These are phyloP conservation scores for Aleiodes sp. DNA, from an alignment of 1,140 invertebrate species.

Conservation along the genomic window DNA sequence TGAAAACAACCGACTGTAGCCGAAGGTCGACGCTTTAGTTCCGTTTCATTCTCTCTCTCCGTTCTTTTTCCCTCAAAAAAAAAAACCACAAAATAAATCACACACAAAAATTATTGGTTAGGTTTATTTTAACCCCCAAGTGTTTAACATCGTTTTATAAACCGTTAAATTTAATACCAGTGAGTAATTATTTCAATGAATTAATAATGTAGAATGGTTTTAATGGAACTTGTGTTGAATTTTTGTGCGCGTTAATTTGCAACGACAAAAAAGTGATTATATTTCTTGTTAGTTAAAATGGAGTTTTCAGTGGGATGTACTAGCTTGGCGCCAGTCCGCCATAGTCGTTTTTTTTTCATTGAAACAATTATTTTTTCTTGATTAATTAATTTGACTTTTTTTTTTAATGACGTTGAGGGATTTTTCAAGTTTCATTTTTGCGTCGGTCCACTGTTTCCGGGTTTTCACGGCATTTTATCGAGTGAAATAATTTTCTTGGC, in stretches of 20 bases:
- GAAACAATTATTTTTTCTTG: too few species aligned
- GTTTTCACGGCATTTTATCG: neutral
- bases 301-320: constrained; percentile 4
- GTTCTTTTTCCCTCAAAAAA: neutral
- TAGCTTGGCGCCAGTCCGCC: constrained; percentile 10
- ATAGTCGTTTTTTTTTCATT: neutral
- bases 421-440: too few species aligned
- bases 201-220: neutral
- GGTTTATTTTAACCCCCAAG: constrained; percentile 13
- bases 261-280: neutral
- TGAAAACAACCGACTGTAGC: constrained; percentile 12
- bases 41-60: constrained; percentile 2
- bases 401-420: too few species aligned
- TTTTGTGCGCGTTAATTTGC: neutral
- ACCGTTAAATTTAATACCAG: neutral
- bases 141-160: neutral
- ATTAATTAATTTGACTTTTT: too few species aligned
- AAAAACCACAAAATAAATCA: constrained; percentile 8
- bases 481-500: neutral
- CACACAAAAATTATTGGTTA: constrained; percentile 12
- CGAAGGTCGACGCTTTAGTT: constrained; percentile 12
- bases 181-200: neutral
- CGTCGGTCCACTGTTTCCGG: neutral
- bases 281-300: neutral
- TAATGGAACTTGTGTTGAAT: too few species aligned